Evolutionary conservation across 2,797 vertebrate genomes (phyloP).

Genomic region (Peromyscus attwateri): DNA sequence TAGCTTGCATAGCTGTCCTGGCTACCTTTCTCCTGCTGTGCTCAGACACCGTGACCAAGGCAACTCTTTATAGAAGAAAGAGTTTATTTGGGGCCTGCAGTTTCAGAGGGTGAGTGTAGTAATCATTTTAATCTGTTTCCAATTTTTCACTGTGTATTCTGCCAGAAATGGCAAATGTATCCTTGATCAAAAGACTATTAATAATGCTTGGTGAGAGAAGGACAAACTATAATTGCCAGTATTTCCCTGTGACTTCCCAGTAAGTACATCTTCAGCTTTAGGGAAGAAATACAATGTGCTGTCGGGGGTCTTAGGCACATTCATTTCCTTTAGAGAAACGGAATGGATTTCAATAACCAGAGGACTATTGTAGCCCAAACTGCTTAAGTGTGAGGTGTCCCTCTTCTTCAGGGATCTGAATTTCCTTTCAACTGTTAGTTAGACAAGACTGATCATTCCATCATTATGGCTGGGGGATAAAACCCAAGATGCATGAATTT

Average conservation of each 20-base stretch:
- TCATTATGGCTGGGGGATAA: background rate
- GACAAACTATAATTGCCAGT: background rate
- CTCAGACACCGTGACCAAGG: background rate
- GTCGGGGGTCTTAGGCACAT: background rate
- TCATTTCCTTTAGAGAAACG: slow-evolving; percentile 40
- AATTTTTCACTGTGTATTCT: background rate
- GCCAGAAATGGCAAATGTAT: background rate
- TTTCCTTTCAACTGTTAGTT: slow-evolving; percentile 44
- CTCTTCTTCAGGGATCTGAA: background rate
- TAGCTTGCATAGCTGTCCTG: background rate
- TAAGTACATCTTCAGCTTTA: slow-evolving; percentile 1
- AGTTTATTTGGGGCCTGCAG: background rate
- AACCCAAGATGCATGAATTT: background rate
- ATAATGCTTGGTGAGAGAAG: slow-evolving; percentile 7
- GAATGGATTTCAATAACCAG: background rate
- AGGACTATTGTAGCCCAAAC: background rate
- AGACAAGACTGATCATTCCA: slow-evolving; percentile 9
- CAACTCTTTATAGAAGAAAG: background rate
- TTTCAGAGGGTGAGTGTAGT: background rate
- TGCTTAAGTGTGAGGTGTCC: background rate
- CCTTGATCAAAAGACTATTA: background rate
- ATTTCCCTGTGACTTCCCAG: slow-evolving; percentile 20
- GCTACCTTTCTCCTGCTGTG: background rate
- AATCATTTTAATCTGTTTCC: slow-evolving; percentile 22
- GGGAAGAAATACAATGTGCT: background rate